Evolutionary conservation across 1,140 invertebrate species (phyloP).

Genomic region (Tetramorium alpestre): DNA sequence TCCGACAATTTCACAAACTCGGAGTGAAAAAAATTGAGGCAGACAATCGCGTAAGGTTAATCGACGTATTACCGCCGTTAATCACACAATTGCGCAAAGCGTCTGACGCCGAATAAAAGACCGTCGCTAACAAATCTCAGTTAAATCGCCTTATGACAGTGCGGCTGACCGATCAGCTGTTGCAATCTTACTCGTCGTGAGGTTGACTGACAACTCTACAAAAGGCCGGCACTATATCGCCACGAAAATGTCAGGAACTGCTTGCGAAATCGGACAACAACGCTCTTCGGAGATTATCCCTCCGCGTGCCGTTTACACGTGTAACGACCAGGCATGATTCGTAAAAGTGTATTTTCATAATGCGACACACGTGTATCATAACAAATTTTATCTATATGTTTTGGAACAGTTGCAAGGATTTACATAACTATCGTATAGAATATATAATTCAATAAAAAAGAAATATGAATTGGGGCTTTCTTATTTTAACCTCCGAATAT

Average conservation of each 20-base stretch:
- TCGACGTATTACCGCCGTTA: constrained; percentile 43
- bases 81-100: constrained; percentile 52
- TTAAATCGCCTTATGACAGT: constrained; percentile 60
- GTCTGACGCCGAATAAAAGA: constrained; percentile 34
- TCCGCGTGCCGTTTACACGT: constrained; percentile 8
- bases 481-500: not conserved
- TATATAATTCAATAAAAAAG: not conserved
- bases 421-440: not conserved
- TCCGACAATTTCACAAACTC: constrained; percentile 39
- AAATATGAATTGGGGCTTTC: not conserved
- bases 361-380: not conserved
- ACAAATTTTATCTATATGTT: not conserved
- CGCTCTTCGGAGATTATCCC: constrained; percentile 53
- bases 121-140: constrained; percentile 52
- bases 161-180: constrained; percentile 77
- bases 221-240: constrained; percentile 73
- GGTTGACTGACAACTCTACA: constrained; percentile 73
- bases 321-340: not conserved
- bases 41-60: constrained; percentile 46
- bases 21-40: not conserved
- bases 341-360: constrained; percentile 17
- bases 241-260: constrained; percentile 80
- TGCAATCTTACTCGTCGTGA: constrained; percentile 69
- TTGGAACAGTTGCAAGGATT: not conserved
- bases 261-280: constrained; percentile 76